A percentile compares a stretch with the other conserved stretches of the same genome.
These are phyloP conservation scores for Hyposoter dolosus DNA, from an alignment of 2,888 invertebrate species.

Conservation along the genomic window DNA sequence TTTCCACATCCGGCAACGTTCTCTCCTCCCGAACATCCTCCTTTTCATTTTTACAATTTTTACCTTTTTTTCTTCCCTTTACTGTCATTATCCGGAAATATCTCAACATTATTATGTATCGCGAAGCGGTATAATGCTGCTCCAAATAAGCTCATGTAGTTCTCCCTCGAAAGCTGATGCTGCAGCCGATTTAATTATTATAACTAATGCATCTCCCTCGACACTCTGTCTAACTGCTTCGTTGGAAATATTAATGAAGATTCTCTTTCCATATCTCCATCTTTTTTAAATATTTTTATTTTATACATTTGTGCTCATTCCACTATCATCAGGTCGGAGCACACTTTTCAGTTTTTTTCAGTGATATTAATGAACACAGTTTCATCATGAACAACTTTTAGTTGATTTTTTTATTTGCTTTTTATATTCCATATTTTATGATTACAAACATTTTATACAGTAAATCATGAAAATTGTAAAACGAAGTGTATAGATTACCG, in stretches of 20 bases:
- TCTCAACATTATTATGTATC: constrained; percentile 24
- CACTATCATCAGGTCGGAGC: too few species aligned
- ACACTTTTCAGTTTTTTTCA: too few species aligned
- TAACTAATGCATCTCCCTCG: background rate
- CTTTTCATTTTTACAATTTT: background rate
- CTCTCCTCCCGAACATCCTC: background rate
- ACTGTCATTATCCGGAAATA: constrained; percentile 1
- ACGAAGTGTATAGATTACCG: background rate
- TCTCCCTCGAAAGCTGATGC: constrained; percentile 14
- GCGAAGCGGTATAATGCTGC: background rate
- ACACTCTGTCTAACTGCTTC: background rate
- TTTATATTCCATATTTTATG: background rate
- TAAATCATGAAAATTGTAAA: background rate
- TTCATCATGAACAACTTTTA: too few species aligned
- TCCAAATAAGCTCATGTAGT: constrained; percentile 13
- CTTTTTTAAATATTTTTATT: background rate
- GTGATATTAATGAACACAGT: too few species aligned
- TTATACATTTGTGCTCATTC: too few species aligned
- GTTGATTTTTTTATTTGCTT: too few species aligned
- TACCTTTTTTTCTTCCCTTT: background rate
- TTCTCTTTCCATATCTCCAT: background rate
- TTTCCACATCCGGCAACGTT: constrained; percentile 31
- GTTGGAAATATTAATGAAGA: background rate
- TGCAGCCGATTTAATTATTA: background rate
- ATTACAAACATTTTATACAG: background rate